Percentiles rank a stretch among this genome's conserved stretches.
Conservation (phyloP, 2,888 invertebrate species). For the Steromphala cineraria region DNA sequence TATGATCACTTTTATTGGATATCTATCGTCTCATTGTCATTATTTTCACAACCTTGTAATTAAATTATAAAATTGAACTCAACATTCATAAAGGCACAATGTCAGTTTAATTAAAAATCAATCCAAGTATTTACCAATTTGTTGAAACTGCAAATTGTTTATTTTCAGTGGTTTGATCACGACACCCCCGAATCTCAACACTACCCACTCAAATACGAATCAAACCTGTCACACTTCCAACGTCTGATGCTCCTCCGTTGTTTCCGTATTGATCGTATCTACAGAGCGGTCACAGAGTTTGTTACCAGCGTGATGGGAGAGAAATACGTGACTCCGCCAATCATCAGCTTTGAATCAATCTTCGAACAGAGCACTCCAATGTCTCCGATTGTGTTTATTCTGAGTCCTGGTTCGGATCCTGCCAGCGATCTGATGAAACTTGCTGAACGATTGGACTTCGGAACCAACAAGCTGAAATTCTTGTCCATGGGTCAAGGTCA, state of each 20-base stretch:
- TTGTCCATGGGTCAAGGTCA: conserved; percentile 77
- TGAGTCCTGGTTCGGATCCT: conserved; percentile 76
- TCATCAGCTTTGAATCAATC: conserved; percentile 88
- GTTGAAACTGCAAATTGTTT: not conserved
- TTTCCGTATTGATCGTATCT: conserved; percentile 91
- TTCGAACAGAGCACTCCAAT: conserved; percentile 88
- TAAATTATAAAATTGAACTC: too few species aligned
- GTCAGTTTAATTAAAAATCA: too few species aligned
- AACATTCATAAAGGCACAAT: too few species aligned
- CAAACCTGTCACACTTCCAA: conserved; percentile 81
- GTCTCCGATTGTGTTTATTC: conserved; percentile 77
- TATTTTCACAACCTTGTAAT: too few species aligned
- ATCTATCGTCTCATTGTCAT: too few species aligned
- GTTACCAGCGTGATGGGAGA: conserved; percentile 90
- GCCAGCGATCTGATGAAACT: conserved; percentile 76
- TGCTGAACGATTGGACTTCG: conserved; percentile 75
- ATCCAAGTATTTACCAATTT: too few species aligned
- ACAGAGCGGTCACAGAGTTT: conserved; percentile 88
- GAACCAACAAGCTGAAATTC: conserved; percentile 75
- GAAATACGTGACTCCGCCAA: conserved; percentile 91
- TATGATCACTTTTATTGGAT: too few species aligned
- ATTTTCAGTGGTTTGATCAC: conserved; percentile 86
- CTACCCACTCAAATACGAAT: conserved; percentile 85
- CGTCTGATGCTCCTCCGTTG: conserved; percentile 89
- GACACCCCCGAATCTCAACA: conserved; percentile 86